These are phyloP conservation scores for Morelia viridis DNA, from an alignment of 2,797 vertebrate genomes.

Conservation along the genomic window DNA sequence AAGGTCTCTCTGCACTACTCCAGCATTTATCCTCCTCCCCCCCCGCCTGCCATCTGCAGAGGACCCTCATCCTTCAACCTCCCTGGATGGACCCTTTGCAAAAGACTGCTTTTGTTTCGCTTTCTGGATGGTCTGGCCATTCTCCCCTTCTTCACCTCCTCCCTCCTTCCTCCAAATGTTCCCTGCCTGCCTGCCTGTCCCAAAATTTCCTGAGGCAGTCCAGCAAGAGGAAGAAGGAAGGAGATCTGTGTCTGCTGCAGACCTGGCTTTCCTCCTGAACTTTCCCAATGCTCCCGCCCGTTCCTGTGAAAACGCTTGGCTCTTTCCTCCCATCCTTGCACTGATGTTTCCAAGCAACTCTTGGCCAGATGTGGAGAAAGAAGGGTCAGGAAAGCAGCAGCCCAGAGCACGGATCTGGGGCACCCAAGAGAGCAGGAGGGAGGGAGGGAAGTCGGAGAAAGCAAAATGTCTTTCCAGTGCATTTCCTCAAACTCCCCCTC, in stretches of 20 bases:
- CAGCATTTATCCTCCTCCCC: not conserved
- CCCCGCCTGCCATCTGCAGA: not conserved
- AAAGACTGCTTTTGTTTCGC: not conserved
- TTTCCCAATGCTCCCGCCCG: not conserved
- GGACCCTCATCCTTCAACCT: not conserved
- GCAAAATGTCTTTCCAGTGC: not conserved
- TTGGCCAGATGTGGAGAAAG: constrained; percentile 45
- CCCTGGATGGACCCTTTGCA: not conserved
- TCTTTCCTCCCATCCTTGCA: not conserved
- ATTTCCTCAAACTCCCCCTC: not conserved
- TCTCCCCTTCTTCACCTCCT: no score
- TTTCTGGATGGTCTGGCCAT: not conserved
- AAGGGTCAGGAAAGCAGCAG: constrained; percentile 32
- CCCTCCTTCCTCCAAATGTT: not conserved
- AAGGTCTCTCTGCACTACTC: constrained; percentile 27
- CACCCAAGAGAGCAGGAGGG: not conserved
- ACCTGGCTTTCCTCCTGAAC: constrained; percentile 15
- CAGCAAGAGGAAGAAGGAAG: constrained; percentile 19
- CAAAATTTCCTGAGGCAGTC: constrained; percentile 19
- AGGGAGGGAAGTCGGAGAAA: not conserved
- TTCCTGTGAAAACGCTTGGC: constrained; percentile 4
- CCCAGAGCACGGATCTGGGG: not conserved
- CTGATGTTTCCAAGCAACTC: constrained; percentile 10
- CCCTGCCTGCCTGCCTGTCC: not conserved
- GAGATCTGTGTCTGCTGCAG: not conserved